A percentile compares a stretch with the other conserved stretches of the same genome.
These are phyloP conservation scores for Chymomyza fuscimana DNA, from an alignment of 2,888 invertebrate species.

Conservation along the genomic window DNA sequence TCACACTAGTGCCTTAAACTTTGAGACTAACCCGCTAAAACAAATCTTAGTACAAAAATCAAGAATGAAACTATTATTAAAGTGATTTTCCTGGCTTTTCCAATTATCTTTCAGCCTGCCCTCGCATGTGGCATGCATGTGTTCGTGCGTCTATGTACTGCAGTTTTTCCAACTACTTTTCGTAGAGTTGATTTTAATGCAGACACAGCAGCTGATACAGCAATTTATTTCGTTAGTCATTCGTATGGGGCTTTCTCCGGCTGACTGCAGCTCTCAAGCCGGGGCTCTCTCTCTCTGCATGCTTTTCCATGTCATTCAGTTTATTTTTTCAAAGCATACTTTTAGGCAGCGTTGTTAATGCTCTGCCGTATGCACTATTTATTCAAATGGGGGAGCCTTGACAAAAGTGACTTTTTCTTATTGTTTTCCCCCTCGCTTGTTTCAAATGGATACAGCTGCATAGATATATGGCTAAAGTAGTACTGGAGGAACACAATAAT, in stretches of 20 bases:
- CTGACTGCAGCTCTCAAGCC: not conserved
- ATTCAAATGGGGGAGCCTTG: slow-evolving; percentile 4
- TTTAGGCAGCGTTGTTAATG: not conserved
- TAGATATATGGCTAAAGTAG: not conserved
- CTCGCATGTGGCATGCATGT: not conserved
- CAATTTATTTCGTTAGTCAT: slow-evolving; percentile 63
- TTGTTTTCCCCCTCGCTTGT: not conserved
- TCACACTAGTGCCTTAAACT: too few relatives aligned
- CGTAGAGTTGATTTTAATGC: slow-evolving; percentile 25
- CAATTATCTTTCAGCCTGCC: too few relatives aligned
- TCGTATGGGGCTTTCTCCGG: not conserved
- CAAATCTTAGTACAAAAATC: too few relatives aligned
- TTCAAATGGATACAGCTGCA: not conserved
- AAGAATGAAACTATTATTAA: too few relatives aligned
- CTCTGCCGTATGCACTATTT: not conserved
- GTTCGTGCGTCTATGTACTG: not conserved
- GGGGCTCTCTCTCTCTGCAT: not conserved
- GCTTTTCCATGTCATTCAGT: not conserved
- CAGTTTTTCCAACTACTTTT: slow-evolving; percentile 39
- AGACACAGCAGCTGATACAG: slow-evolving; percentile 58
- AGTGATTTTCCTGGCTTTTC: too few relatives aligned
- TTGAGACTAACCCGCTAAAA: too few relatives aligned
- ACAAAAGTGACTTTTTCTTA: not conserved
- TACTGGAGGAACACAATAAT: too few relatives aligned
- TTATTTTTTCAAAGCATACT: not conserved